These are phyloP conservation scores for Pao palembangensis DNA, from an alignment of 2,113 vertebrate species.

Conservation along the genomic window DNA sequence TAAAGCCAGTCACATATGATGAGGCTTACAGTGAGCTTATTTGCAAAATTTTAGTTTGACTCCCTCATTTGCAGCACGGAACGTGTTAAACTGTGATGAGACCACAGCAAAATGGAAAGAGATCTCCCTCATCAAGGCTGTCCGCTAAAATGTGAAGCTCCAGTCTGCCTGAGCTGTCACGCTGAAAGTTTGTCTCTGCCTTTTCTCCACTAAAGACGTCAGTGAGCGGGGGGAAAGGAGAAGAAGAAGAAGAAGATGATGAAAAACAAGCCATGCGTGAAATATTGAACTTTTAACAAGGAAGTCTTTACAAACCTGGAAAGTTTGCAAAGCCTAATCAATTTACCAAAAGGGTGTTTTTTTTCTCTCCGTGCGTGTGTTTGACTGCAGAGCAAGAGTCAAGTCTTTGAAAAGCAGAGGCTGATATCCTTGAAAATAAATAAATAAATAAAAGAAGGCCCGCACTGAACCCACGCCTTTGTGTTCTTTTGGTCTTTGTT, in stretches of 20 bases:
- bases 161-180: no score
- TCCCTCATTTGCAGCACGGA: no score
- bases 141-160: no score
- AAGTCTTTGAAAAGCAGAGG: conserved; percentile 71
- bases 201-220: no score
- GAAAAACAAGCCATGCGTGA: conserved; percentile 3
- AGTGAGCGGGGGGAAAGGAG: background rate
- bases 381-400: conserved; percentile 68
- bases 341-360: conserved; percentile 68
- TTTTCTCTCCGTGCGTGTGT: conserved; percentile 5
- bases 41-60: no score
- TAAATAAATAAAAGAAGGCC: conserved; percentile 31
- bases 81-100: no score
- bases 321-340: conserved; percentile 71
- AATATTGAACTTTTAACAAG: conserved; percentile 57
- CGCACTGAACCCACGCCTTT: conserved; percentile 67
- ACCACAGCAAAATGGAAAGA: no score
- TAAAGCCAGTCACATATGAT: no score
- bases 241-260: background rate
- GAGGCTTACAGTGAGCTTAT: no score
- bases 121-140: no score
- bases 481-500: conserved; percentile 71
- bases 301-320: conserved; percentile 55
- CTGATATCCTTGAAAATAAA: conserved; percentile 54
- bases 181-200: no score